These are phyloP conservation scores for Platycercus adscitus DNA, from an alignment of 2,113 vertebrate species.

Conservation along the genomic window DNA sequence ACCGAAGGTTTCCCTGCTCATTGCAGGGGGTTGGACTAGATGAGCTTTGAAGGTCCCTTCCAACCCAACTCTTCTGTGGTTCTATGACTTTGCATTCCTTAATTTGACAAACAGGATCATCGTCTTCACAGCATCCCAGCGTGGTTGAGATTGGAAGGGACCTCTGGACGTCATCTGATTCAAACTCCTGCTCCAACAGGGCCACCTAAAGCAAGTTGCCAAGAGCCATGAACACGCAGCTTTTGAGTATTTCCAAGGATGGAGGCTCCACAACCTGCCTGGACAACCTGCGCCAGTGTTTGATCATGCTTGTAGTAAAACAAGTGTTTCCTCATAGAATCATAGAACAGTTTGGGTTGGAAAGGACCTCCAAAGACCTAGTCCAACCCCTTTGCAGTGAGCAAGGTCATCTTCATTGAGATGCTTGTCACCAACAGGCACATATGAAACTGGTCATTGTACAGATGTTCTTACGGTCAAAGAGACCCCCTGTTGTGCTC, in stretches of 20 bases:
- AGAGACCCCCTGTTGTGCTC: neutral
- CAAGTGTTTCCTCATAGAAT: neutral
- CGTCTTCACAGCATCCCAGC: rapidly evolving
- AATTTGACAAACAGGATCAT: neutral
- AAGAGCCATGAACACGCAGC: neutral
- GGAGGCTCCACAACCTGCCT: neutral
- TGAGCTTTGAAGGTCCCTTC: neutral
- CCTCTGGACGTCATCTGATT: neutral
- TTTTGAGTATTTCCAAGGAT: neutral
- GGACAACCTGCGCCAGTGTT: neutral
- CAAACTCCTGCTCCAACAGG: neutral
- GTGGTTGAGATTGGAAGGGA: neutral
- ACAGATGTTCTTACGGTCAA: neutral
- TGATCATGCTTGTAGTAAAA: no score
- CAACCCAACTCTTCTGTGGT: neutral
- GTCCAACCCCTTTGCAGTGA: no score
- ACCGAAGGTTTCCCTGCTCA: neutral
- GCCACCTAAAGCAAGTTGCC: neutral
- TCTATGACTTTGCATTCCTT: neutral
- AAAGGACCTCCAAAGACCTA: no score
- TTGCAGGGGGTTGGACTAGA: neutral
- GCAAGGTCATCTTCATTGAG: no score
- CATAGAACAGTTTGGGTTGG: no score
- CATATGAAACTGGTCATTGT: no score
- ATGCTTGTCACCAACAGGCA: no score